Percentiles rank a stretch among this genome's conserved stretches.
phyloP scores from a whole-genome alignment of 2,888 invertebrate genomes.

The Slavum lentiscoides region DNA sequence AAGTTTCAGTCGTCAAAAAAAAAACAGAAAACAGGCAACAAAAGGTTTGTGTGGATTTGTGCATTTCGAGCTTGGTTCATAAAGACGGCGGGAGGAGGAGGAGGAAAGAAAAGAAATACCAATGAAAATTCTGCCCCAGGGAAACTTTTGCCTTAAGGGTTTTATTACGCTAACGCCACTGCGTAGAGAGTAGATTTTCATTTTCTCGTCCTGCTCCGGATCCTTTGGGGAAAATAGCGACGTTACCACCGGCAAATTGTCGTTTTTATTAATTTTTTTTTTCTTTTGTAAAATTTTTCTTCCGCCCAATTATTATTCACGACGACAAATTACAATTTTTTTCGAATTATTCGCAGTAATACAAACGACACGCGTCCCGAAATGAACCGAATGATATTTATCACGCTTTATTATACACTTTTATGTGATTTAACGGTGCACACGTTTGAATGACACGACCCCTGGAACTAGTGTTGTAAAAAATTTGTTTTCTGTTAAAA shows the following conservation, averaged over 20 bases:
- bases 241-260: not conserved
- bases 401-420: too few relatives aligned
- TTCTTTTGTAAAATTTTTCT: not conserved
- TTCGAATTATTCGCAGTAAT: too few relatives aligned
- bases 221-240: constrained; percentile 22
- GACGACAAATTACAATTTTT: too few relatives aligned
- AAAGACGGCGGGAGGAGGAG: constrained; percentile 7
- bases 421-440: too few relatives aligned
- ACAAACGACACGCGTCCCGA: too few relatives aligned
- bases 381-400: too few relatives aligned
- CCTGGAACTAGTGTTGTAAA: too few relatives aligned
- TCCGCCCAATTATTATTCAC: too few relatives aligned
- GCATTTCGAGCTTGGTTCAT: constrained; percentile 38
- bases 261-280: not conserved
- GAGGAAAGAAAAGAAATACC: not conserved
- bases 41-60: constrained; percentile 37
- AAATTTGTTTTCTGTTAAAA: too few relatives aligned
- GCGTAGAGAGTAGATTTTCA: constrained; percentile 13
- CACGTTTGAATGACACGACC: too few relatives aligned
- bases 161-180: constrained; percentile 30
- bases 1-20: constrained; percentile 45
- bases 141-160: constrained; percentile 39
- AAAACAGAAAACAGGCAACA: constrained; percentile 28
- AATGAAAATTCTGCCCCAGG: constrained; percentile 38
- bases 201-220: not conserved